These are phyloP conservation scores for Montipora efflorescens DNA, from an alignment of 64 coral and sea anemone genomes.

Conservation along the genomic window DNA sequence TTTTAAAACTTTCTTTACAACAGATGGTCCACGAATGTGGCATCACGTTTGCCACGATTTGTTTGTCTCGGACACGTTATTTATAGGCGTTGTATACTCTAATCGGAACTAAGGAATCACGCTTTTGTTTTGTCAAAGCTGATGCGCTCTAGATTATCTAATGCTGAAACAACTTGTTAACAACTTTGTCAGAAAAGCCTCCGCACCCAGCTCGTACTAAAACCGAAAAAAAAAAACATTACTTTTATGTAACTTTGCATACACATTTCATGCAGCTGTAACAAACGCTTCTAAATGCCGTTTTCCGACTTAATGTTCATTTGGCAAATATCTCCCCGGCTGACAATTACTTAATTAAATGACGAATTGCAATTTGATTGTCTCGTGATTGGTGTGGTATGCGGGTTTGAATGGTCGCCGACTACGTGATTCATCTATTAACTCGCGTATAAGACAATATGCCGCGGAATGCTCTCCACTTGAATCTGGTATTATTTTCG, in stretches of 20 bases:
- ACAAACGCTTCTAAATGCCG: not conserved
- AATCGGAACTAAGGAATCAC: not conserved
- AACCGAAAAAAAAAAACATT: not conserved
- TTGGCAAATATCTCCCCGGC: not conserved
- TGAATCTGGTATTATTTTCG: too few relatives aligned
- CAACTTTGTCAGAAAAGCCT: not conserved
- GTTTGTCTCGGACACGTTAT: not conserved
- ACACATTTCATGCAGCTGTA: too few relatives aligned
- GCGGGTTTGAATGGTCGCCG: not conserved
- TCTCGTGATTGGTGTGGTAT: not conserved
- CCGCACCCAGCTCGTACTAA: not conserved
- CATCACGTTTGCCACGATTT: not conserved
- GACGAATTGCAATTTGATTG: slow-evolving; percentile 32
- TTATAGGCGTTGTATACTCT: not conserved
- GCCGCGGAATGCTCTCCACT: not conserved
- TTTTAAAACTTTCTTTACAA: not conserved
- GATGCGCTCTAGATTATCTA: not conserved
- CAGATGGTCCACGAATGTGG: slow-evolving; percentile 17
- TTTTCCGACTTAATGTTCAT: not conserved
- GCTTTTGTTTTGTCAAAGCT: not conserved
- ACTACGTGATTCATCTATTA: too few relatives aligned
- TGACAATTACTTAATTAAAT: not conserved
- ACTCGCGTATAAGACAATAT: not conserved
- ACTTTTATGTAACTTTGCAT: too few relatives aligned
- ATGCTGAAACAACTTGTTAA: not conserved